Evolutionary conservation across 2,888 invertebrate species (phyloP).

Genomic region (Anthophora plumipes): DNA sequence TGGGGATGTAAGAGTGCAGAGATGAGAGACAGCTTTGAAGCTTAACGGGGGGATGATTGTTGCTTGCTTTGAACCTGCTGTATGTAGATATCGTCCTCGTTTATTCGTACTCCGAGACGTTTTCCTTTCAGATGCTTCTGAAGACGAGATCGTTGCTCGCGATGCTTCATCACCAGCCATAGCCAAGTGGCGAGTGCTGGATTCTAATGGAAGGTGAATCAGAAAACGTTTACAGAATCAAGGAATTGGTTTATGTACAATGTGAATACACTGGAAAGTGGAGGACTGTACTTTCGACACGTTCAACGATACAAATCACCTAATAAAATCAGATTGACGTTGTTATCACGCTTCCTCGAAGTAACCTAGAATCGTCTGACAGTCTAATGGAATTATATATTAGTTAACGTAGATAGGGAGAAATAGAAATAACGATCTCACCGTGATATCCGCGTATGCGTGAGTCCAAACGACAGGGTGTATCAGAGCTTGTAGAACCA

Average conservation of each 20-base stretch:
- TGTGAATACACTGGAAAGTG: not conserved
- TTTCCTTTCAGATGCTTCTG: slow-evolving; percentile 77
- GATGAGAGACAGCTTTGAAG: slow-evolving; percentile 46
- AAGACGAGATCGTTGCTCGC: slow-evolving; percentile 82
- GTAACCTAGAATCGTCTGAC: not conserved
- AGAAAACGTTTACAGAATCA: slow-evolving; percentile 38
- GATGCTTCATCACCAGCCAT: slow-evolving; percentile 84
- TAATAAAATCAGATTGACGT: not conserved
- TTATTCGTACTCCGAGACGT: slow-evolving; percentile 77
- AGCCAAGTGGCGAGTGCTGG: slow-evolving; percentile 85
- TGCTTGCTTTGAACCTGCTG: slow-evolving; percentile 75
- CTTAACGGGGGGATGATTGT: slow-evolving; percentile 39
- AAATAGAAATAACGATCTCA: slow-evolving; percentile 82
- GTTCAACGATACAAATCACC: not conserved
- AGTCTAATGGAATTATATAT: not conserved
- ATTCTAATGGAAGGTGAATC: slow-evolving; percentile 79
- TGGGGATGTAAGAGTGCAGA: slow-evolving; percentile 14
- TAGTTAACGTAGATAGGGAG: no score
- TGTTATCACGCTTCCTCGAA: no score
- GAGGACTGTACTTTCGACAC: not conserved
- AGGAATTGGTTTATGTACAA: not conserved
- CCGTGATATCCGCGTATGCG: slow-evolving; percentile 94
- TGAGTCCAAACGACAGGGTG: slow-evolving; percentile 98
- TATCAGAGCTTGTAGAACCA: slow-evolving; percentile 90
- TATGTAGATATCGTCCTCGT: slow-evolving; percentile 80